These are phyloP conservation scores for Nothura maculosa DNA, from an alignment of 2,797 vertebrate species.

Conservation along the genomic window DNA sequence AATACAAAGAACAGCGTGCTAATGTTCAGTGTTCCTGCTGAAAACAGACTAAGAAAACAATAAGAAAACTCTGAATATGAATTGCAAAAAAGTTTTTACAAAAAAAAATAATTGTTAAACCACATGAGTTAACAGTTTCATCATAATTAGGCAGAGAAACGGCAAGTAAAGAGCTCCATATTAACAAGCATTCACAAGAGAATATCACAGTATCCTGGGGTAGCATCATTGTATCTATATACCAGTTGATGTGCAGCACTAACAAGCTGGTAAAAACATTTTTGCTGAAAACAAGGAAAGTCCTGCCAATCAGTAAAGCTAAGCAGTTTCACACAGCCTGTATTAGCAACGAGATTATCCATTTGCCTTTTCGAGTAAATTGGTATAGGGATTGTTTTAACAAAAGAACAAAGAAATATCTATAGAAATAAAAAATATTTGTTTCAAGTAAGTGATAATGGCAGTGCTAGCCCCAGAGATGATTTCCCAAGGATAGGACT, in stretches of 20 bases:
- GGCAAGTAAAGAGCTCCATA: not conserved
- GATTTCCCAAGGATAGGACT: not conserved
- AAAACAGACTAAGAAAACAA: not conserved
- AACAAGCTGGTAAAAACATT: slow-evolving; percentile 30
- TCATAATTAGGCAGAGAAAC: slow-evolving; percentile 13
- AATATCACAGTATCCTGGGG: slow-evolving; percentile 17
- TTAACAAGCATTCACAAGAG: slow-evolving; percentile 6
- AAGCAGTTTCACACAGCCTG: not conserved
- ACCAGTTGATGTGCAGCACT: not conserved
- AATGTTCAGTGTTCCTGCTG: not conserved
- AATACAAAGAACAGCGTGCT: not conserved
- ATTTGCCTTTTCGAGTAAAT: not conserved
- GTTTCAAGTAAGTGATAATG: not conserved
- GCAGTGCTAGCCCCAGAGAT: not conserved
- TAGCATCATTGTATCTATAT: not conserved
- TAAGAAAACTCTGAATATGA: not conserved
- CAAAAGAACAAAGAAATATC: not conserved
- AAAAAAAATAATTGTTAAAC: slow-evolving; percentile 6
- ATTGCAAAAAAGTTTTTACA: not conserved
- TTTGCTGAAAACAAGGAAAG: slow-evolving; percentile 13
- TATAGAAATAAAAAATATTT: not conserved
- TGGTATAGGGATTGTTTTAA: not conserved
- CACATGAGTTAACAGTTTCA: slow-evolving; percentile 18
- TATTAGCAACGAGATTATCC: not conserved
- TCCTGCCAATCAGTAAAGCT: not conserved